Evolutionary conservation across 2,797 vertebrate species (phyloP).

Genomic region (Nyctalus aviator): DNA sequence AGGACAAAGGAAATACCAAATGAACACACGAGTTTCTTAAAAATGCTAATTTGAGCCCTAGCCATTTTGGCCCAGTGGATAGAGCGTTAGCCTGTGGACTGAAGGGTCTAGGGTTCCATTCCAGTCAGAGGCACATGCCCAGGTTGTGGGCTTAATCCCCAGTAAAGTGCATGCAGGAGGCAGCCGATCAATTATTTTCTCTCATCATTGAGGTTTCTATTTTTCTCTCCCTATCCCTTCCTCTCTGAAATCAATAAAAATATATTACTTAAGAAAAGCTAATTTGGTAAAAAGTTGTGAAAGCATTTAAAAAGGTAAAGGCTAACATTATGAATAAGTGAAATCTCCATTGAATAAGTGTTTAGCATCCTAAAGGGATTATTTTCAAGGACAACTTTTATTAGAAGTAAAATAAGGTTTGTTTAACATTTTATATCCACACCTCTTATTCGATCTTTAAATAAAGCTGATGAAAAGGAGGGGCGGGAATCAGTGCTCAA

Average conservation of each 20-base stretch:
- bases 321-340: slow-evolving; percentile 11
- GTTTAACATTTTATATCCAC: background rate
- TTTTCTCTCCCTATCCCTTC: no score
- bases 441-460: slow-evolving; percentile 42
- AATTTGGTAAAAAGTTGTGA: slow-evolving; percentile 37
- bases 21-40: background rate
- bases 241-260: no score
- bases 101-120: no score
- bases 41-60: background rate
- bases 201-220: no score
- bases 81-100: no score
- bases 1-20: background rate
- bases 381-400: slow-evolving; percentile 36
- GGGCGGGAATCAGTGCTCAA: background rate
- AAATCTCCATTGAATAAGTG: slow-evolving; percentile 11
- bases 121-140: no score
- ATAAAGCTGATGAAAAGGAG: background rate
- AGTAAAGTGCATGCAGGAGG: no score
- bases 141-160: no score
- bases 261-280: background rate
- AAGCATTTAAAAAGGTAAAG: slow-evolving; percentile 7
- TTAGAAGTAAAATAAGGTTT: slow-evolving; percentile 53
- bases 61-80: no score
- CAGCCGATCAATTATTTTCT: no score
- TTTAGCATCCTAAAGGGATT: slow-evolving; percentile 21